Base-by-base conservation (phyloP, 2,797 vertebrate genomes). In the Thalassophryne amazonica region DNA sequence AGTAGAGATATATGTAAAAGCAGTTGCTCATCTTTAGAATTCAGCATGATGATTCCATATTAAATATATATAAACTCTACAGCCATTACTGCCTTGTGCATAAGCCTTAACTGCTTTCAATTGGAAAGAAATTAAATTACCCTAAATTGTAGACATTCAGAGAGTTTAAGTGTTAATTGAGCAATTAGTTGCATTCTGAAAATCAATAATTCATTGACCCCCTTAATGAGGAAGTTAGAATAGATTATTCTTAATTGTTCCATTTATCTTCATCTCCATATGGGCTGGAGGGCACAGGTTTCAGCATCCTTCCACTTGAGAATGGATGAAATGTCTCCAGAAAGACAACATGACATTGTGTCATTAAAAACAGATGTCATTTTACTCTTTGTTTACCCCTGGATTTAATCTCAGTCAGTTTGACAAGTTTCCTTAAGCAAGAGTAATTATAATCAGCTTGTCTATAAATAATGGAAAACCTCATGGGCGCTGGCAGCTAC, bases 401-500 rank as follows among this genome's bases (percentile, higher is more conserved):
- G 42, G 30, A 48, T 66, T 73, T 56, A 69, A 57, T 69, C 40
- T n/a, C 29, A 46, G 46, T 62, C 49, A 31, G 36, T 69, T 60
- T 75, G 79, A 71, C 58, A 69, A 56, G 57, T 64, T 61, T 51
- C 35, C 47, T 43, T 52, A 54, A 42, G 32, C 41, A 18, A 15
- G 22, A 60, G 60, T 71, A 66, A 82, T 84, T 74, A 83, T 38
- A 55, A 55, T 62, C 36, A 57, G 32, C 34, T 42, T 56, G n/a
- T 6, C 34, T 51, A 41, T 66, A 75, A 78, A 71, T 80, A 60
- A 72, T 40, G 52, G 56, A 21, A 32, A 72, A 76, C 41, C 50
- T 51, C 19, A 4, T 47, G 31, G 60, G 58, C 48, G 49, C 35
- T 60, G 56, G 54, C 70, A 34, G 29, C 14, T 3, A 27, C 51